Base-by-base conservation (phyloP, 2,888 invertebrate species). In the Sesia apiformis region DNA sequence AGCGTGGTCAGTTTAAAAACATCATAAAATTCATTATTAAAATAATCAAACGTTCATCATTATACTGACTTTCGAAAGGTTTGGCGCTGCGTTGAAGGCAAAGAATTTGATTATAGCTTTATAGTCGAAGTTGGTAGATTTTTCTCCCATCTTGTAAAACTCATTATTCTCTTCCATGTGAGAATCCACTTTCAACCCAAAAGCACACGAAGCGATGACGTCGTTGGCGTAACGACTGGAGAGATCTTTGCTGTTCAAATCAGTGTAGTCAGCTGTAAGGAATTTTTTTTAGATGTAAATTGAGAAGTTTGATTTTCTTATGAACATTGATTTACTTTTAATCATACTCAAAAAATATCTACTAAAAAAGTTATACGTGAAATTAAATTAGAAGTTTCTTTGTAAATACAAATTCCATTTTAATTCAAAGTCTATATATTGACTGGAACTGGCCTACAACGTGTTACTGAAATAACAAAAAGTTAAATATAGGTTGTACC, bases 111-210 rank as follows among this genome's bases (percentile, higher is more conserved):
- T 3, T 8, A 70, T 55, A 49, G 67, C 62, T 3, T 53, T 52
- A 3, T 67, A 67, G 2, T 56, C 67, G 54, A 91, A 87, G 5
- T 76, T 76, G 0, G 90, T 81, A 1, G 80, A 64, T n/a, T 71
- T 67, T 60, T 84, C 85, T 5, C 90, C 91, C 78, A 83, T 85
- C 50, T 65, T 53, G 62, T 88, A 92, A 67, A 93, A 92, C 49
- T 85, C 76, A 59, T 92, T 92, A 0, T 90, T 66, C 0, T 90
- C 74, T 1, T 91, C 77, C 38, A 70, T 67, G 49, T 90, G 77
- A 0, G 93, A 92, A 64, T 92, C 83, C 4, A 90, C 82, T 62
- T 90, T 81, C 3, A 91, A 62, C 0, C 91, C 91, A 57, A 90
- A 91, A 7, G 87, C 90, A 1, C 84, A 78, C 3, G 87, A 83